Conservation (phyloP, 2,888 invertebrate species). For the Dryobota labecula region DNA sequence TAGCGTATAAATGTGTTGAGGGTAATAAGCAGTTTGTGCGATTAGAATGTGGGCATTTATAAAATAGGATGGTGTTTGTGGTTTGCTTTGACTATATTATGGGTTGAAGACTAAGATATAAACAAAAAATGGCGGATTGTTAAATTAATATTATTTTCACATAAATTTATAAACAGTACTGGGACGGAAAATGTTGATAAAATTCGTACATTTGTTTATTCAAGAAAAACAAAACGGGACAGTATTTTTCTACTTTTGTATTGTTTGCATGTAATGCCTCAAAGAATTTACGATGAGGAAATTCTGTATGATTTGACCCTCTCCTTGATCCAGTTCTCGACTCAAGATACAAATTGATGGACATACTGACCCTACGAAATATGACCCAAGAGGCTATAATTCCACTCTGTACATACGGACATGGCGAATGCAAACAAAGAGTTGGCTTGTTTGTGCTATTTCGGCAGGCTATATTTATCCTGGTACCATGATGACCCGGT, state of each 20-base stretch:
- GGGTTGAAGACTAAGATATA: not conserved
- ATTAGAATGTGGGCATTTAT: constrained; percentile 10
- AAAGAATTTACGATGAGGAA: constrained; percentile 6
- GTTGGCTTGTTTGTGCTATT: constrained; percentile 34
- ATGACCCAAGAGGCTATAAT: constrained; percentile 55
- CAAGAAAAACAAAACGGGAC: not conserved
- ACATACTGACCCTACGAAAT: constrained; percentile 43
- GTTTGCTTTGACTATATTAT: not conserved
- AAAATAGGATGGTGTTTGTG: too few relatives aligned
- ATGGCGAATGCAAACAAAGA: constrained; percentile 43
- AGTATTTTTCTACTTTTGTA: not conserved
- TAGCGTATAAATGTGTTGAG: constrained; percentile 39
- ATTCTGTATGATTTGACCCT: constrained; percentile 18
- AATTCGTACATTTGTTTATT: not conserved
- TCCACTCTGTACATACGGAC: constrained; percentile 36
- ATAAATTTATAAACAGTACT: not conserved
- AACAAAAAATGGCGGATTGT: not conserved
- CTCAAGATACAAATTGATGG: constrained; percentile 48
- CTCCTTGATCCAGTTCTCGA: constrained; percentile 23
- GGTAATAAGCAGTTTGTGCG: constrained; percentile 18
- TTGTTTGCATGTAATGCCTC: not conserved
- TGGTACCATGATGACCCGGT: not conserved
- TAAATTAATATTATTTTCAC: not conserved
- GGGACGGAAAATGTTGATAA: too few relatives aligned
- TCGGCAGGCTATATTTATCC: constrained; percentile 4